phyloP scores from a whole-genome alignment of 1,140 invertebrate genomes.

The Venustaconcha ellipsiformis region DNA sequence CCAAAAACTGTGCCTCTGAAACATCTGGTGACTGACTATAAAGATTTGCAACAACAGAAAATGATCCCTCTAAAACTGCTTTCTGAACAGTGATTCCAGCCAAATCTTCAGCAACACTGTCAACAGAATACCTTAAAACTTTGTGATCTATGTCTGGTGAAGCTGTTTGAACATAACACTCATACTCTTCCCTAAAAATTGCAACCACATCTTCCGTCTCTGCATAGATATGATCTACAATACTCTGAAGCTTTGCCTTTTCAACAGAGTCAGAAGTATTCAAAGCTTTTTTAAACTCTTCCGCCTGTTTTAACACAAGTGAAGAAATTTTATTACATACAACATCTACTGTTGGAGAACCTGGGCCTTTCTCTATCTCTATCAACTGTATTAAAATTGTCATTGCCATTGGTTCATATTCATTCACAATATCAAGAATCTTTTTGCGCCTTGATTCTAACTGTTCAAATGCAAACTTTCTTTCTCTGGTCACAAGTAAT shows the following conservation, averaged over 20 bases:
- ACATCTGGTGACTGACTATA: constrained; percentile 38
- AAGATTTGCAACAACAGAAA: constrained; percentile 43
- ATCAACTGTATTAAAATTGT: constrained; percentile 28
- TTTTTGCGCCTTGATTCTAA: constrained; percentile 44
- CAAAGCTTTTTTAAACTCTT: constrained; percentile 24
- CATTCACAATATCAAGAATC: constrained; percentile 35
- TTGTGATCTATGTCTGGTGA: constrained; percentile 29
- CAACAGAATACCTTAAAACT: constrained; percentile 27
- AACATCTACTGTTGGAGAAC: constrained; percentile 19
- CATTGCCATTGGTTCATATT: constrained; percentile 33
- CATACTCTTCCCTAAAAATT: constrained; percentile 28
- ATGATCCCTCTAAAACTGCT: constrained; percentile 41
- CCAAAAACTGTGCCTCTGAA: constrained; percentile 30
- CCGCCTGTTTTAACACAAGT: constrained; percentile 28
- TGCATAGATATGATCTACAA: constrained; percentile 24
- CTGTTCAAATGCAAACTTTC: constrained; percentile 49
- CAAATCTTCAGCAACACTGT: constrained; percentile 27
- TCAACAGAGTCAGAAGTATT: constrained; percentile 16
- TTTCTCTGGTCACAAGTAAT: constrained; percentile 33
- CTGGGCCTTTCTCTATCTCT: constrained; percentile 30
- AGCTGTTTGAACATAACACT: constrained; percentile 35
- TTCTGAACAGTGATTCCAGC: constrained; percentile 51
- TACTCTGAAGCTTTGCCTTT: constrained; percentile 11
- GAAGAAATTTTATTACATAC: constrained; percentile 34
- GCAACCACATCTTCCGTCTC: constrained; percentile 19